Percentiles rank a stretch among this genome's conserved stretches.
Conservation (phyloP, 2,797 vertebrate genomes). For the Xyrichtys novacula region DNA sequence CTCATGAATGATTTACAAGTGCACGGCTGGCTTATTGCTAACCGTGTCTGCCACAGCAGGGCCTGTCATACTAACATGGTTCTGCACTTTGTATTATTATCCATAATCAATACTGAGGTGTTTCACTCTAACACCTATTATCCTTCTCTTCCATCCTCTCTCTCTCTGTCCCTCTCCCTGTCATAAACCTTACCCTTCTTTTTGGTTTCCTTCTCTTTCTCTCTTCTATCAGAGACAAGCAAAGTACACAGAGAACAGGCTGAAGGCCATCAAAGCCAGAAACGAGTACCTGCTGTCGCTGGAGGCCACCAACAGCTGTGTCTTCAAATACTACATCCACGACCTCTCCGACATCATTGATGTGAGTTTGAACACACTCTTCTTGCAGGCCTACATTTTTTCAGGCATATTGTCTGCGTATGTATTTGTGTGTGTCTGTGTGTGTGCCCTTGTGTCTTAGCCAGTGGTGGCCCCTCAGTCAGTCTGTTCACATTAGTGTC, state of each 20-base stretch:
- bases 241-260: slow-evolving; percentile 97
- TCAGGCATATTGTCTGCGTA: not conserved
- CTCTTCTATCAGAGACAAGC: slow-evolving; percentile 90
- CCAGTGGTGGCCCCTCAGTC: slow-evolving; percentile 20
- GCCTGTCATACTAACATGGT: slow-evolving; percentile 54
- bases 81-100: slow-evolving; percentile 54
- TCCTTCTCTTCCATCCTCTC: slow-evolving; percentile 1
- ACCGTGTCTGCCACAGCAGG: slow-evolving; percentile 58
- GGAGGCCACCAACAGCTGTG: slow-evolving; percentile 96
- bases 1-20: slow-evolving; percentile 67
- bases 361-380: slow-evolving; percentile 85
- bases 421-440: slow-evolving; percentile 2
- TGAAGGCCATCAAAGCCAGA: slow-evolving; percentile 97
- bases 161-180: slow-evolving; percentile 1
- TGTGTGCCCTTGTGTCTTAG: not conserved
- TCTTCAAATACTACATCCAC: slow-evolving; percentile 99
- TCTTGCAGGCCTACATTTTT: not conserved
- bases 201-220: not conserved
- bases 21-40: slow-evolving; percentile 53
- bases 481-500: slow-evolving; percentile 59
- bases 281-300: slow-evolving; percentile 97
- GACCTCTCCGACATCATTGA: slow-evolving; percentile 98
- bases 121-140: slow-evolving; percentile 57
- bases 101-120: slow-evolving; percentile 66
- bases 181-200: too few species aligned